phyloP scores from a whole-genome alignment of 2,888 invertebrate species.

The Cheiracanthium punctorium region DNA sequence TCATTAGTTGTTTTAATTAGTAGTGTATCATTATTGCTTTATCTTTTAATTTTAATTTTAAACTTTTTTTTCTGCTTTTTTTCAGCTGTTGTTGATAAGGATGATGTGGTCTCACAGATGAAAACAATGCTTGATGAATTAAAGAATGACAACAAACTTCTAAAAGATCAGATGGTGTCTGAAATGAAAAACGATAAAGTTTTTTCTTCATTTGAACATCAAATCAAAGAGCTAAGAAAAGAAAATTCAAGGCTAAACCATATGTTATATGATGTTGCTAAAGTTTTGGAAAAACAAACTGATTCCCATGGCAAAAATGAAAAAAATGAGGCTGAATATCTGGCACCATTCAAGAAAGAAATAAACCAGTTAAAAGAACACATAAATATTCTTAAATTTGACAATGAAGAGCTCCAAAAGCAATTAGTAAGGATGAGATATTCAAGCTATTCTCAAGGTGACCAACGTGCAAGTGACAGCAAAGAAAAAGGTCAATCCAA shows the following conservation, averaged over 20 bases:
- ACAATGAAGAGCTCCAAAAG: slow-evolving; percentile 42
- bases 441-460: neutral
- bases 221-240: slow-evolving; percentile 31
- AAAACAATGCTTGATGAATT: slow-evolving; percentile 15
- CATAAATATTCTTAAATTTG: slow-evolving; percentile 31
- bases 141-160: slow-evolving; percentile 27
- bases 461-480: neutral
- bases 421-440: slow-evolving; percentile 43
- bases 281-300: slow-evolving; percentile 33
- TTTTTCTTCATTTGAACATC: slow-evolving; percentile 32
- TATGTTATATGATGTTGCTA: slow-evolving; percentile 23
- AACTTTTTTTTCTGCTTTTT: neutral
- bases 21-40: too few species aligned
- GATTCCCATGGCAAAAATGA: slow-evolving; percentile 3
- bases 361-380: slow-evolving; percentile 43
- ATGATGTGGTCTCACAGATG: slow-evolving; percentile 6
- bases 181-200: slow-evolving; percentile 40
- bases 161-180: slow-evolving; percentile 26
- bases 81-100: neutral
- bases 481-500: neutral
- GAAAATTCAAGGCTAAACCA: slow-evolving; percentile 37
- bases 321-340: neutral
- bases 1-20: too few species aligned
- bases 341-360: slow-evolving; percentile 34
- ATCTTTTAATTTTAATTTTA: too few species aligned